Base-by-base conservation (phyloP, 2,888 invertebrate species). In the Drosophila yooni region DNA sequence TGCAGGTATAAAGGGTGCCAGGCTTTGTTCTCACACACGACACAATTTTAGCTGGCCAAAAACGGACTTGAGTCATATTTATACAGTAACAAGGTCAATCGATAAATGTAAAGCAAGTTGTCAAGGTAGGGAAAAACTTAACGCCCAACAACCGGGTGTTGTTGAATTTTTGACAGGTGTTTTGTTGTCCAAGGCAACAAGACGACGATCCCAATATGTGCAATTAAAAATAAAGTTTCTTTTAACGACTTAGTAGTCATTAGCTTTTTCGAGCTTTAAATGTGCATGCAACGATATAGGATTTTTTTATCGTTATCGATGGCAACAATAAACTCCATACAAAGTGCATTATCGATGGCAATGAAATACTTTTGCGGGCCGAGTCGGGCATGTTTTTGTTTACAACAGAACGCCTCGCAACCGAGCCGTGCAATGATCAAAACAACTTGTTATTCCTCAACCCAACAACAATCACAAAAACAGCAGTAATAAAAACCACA, bases 51-150 rank as follows among this genome's bases (percentile, higher is more conserved):
- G 61, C 34, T 57, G 62, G 54, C 50, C 57, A 61, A 64, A 81
- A 56, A 58, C 36, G 52, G 86, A 75, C 83, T 75, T 61, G 54
- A 62, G 62, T 67, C 58, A 85, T 88, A 79, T 86, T 75, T 88
- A 90, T 90, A 76, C 89, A 83, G 75, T 82, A 88, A 88, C 83
- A 87, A 87, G 87, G 87, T 90, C 90, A 90, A 87, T 87, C 87
- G 80, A 87, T 87, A 87, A 88, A 73, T 79, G 84, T 65, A 70
- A 76, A 72, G 69, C 63, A 63, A 70, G 89, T 88, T 87, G 74
- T 82, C 82, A 87, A 84, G 83, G 83, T 51, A 85, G 74, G 85
- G 68, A 84, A 85, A 74, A 70, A 63, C 52, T 62, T 50, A 64
- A 67, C 70, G 70, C 78, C 83, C 73, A 85, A 81, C 79, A 82